These are phyloP conservation scores for Erinaceus europaeus DNA, from an alignment of 2,113 vertebrate genomes.

Conservation along the genomic window DNA sequence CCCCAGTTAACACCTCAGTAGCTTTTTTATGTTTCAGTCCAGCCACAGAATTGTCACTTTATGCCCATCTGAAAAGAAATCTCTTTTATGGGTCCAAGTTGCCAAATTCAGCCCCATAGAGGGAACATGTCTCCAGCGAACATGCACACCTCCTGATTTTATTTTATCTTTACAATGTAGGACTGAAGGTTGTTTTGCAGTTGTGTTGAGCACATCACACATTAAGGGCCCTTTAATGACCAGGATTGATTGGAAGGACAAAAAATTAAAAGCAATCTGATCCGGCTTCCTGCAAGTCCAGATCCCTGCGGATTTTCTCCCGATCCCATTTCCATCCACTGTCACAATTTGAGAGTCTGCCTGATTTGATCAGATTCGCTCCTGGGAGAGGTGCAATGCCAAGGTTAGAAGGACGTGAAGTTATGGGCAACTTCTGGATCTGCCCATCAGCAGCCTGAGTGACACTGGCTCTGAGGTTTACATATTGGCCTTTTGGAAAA, in stretches of 20 bases:
- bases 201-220: slow-evolving; percentile 37
- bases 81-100: slow-evolving; percentile 37
- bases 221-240: slow-evolving; percentile 68
- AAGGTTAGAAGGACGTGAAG: slow-evolving; percentile 69
- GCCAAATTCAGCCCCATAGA: slow-evolving; percentile 45
- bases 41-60: neutral
- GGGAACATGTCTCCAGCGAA: neutral
- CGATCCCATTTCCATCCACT: slow-evolving; percentile 80
- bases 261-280: slow-evolving; percentile 76
- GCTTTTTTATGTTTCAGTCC: neutral
- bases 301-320: slow-evolving; percentile 68
- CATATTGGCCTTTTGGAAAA: slow-evolving; percentile 14
- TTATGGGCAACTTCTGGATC: slow-evolving; percentile 73
- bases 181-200: slow-evolving; percentile 34
- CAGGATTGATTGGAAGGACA: slow-evolving; percentile 56
- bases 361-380: slow-evolving; percentile 80
- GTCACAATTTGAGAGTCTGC: slow-evolving; percentile 81
- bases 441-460: slow-evolving; percentile 72
- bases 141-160: slow-evolving; percentile 30
- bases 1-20: neutral
- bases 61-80: slow-evolving; percentile 46
- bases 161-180: slow-evolving; percentile 59
- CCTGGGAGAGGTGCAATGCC: slow-evolving; percentile 62
- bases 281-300: slow-evolving; percentile 68
- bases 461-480: slow-evolving; percentile 67